Evolutionary conservation across 92 coral and sea anemone species (phyloP).

Genomic region (Desmophyllum pertusum): DNA sequence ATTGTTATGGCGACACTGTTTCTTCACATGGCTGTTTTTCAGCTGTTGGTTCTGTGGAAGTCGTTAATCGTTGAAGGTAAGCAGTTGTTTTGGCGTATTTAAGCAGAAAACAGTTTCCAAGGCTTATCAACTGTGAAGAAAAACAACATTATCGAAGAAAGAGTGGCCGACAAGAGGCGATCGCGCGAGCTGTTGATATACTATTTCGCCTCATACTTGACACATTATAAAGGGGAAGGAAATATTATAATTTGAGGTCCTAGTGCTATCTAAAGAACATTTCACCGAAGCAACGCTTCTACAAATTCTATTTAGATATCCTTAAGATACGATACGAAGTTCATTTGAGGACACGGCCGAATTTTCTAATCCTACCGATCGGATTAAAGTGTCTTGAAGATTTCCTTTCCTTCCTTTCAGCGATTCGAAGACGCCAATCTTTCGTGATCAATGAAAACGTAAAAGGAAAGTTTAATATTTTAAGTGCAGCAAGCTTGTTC

Average conservation of each 20-base stretch:
- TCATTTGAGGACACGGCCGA: not conserved
- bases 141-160: not conserved
- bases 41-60: slow-evolving; percentile 21
- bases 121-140: slow-evolving; percentile 12
- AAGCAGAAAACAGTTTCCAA: not conserved
- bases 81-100: slow-evolving; percentile 6
- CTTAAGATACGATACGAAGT: not conserved
- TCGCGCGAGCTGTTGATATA: slow-evolving; percentile 26
- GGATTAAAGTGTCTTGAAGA: not conserved
- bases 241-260: not conserved
- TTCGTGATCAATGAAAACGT: not conserved
- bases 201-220: too few relatives aligned
- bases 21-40: slow-evolving; percentile 29
- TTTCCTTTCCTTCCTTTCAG: not conserved
- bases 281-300: not conserved
- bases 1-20: slow-evolving; percentile 46
- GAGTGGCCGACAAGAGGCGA: slow-evolving; percentile 16
- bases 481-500: not conserved
- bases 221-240: not conserved
- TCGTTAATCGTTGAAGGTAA: slow-evolving; percentile 36
- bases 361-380: slow-evolving; percentile 5
- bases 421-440: not conserved
- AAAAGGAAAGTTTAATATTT: not conserved
- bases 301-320: not conserved
- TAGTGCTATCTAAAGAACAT: not conserved